Evolutionary conservation across 2,113 vertebrate genomes (phyloP), one percentile per base, ranked within the genome.

Genomic region (Marmota flaviventris): DNA sequence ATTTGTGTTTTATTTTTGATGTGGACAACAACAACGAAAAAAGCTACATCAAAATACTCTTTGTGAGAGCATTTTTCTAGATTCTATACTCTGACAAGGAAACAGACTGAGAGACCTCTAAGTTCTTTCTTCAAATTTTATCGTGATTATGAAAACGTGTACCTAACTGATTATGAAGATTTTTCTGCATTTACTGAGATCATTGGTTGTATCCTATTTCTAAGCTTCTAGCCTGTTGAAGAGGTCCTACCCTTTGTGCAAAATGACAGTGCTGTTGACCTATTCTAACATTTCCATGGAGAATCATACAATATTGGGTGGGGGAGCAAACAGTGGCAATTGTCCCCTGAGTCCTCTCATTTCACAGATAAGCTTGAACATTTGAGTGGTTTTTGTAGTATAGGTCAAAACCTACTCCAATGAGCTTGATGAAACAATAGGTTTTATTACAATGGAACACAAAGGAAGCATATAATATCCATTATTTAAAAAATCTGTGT

Each of bases 371-470:
- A 93, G 89, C 16, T 76, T 85, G 85, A 89, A 75, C 29, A 81
- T 85, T 69, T 69, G 89, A 97, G 91, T 94, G 84, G 12, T 84
- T 93, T 98, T 94, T 84, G 61, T 53, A 95, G 39, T 0, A 3
- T 27, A 48, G 96, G 87, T 94, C 83, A 93, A 91, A 97, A 91
- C 65, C 92, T 93, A 79, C 56, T 94, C 81, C 81, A 95, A 97
- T 72, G 93, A 96, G 89, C 92, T 48, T 12, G 75, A 94, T 94
- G 69, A 87, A 97, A 98, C 48, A 94, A 93, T 87, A 95, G 95
- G 82, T 96, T 95, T 93, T 92, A 81, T 97, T 94, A 92, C 81
- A 96, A 88, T 93, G 45, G 72, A 75, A 76, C n/a, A 92, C 81
- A 95, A 97, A 95, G 39, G 95, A 70, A 93, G 48, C 69, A 67